A percentile compares a stretch with the other conserved stretches of the same genome.
Evolutionary conservation across 2,797 vertebrate genomes (phyloP).

Genomic region (Notamacropus eugenii): DNA sequence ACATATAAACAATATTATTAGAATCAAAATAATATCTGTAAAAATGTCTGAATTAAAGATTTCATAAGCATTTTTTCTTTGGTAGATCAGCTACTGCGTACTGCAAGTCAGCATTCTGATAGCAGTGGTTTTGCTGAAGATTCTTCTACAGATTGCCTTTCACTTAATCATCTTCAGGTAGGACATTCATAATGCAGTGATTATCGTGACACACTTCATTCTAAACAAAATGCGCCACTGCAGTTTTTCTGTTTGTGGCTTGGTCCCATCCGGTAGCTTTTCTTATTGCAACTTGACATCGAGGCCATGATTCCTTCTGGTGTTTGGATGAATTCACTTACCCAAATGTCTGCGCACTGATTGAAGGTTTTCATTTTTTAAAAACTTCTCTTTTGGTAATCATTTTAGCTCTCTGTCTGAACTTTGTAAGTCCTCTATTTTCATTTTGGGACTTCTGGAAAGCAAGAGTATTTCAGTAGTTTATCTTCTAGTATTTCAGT

Average conservation of each 20-base stretch:
- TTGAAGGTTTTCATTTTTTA: constrained; percentile 56
- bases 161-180: constrained; percentile 91
- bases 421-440: neutral
- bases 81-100: constrained; percentile 91
- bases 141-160: constrained; percentile 88
- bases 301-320: constrained; percentile 57
- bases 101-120: constrained; percentile 96
- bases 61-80: constrained; percentile 31
- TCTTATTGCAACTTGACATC: constrained; percentile 31
- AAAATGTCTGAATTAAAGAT: neutral
- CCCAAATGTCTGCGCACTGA: neutral
- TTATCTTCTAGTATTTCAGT: neutral
- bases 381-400: constrained; percentile 15
- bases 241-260: constrained; percentile 55
- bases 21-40: neutral
- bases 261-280: neutral
- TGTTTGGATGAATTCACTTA: constrained; percentile 2
- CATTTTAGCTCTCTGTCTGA: constrained; percentile 12
- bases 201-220: neutral
- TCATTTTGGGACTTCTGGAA: constrained; percentile 45
- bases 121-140: constrained; percentile 99
- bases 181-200: neutral
- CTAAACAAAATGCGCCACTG: neutral
- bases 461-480: constrained; percentile 35
- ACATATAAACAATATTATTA: neutral